These are phyloP conservation scores for Malurus alboscapulatus DNA, from an alignment of 2,113 vertebrate genomes.

Conservation along the genomic window DNA sequence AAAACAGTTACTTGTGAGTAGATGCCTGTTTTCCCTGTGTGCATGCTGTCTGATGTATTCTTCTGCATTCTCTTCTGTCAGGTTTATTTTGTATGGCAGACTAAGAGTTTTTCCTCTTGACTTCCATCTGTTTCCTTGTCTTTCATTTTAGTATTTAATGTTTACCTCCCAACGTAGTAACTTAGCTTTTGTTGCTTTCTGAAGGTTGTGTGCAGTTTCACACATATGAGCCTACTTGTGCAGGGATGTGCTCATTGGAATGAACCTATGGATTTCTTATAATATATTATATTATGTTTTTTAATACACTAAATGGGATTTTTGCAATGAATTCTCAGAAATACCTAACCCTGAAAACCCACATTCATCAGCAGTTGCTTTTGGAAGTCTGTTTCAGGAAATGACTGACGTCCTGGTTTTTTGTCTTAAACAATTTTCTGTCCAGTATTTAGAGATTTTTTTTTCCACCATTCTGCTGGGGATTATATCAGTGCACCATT, in stretches of 20 bases:
- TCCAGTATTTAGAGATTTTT: neutral
- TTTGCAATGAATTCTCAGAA: neutral
- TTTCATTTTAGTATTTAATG: neutral
- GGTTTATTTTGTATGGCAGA: neutral
- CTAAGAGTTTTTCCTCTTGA: neutral
- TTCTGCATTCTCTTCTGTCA: neutral
- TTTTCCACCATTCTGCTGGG: neutral
- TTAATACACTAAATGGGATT: neutral
- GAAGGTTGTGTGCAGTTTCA: neutral
- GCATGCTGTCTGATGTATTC: neutral
- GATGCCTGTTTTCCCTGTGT: neutral
- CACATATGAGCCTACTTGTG: neutral
- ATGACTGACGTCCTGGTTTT: rapidly evolving
- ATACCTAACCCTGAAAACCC: neutral
- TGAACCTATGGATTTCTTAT: neutral
- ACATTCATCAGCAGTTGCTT: neutral
- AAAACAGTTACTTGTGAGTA: neutral
- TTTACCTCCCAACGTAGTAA: neutral
- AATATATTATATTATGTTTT: neutral
- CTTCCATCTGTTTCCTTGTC: neutral
- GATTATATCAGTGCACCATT: neutral
- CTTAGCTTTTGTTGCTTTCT: neutral
- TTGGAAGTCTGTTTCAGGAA: neutral
- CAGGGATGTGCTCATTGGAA: neutral
- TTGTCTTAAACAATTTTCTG: neutral